These are phyloP conservation scores for Cryptoleucopteryx plumbea DNA, from an alignment of 2,113 vertebrate genomes.

Conservation along the genomic window DNA sequence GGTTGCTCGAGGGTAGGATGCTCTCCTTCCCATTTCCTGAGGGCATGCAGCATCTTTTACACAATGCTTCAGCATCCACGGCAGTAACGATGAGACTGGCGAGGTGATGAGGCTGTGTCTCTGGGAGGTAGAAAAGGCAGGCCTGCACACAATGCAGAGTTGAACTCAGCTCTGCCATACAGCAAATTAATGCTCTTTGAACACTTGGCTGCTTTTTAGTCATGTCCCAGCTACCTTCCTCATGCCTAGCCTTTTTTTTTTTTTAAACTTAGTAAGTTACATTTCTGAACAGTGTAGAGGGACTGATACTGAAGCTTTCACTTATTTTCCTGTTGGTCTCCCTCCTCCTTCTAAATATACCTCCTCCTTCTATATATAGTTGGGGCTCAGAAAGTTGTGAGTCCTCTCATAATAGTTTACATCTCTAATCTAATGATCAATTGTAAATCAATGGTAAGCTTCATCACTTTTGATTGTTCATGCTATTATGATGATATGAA, in stretches of 20 bases:
- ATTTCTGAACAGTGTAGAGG: neutral
- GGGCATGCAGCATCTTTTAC: neutral
- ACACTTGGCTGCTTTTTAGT: neutral
- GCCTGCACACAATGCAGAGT: neutral
- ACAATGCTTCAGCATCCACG: neutral
- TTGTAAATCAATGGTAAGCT: neutral
- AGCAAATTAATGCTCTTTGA: neutral
- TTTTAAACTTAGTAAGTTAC: neutral
- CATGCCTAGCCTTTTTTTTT: neutral
- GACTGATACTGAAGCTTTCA: neutral
- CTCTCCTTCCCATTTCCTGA: neutral
- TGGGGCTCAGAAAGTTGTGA: neutral
- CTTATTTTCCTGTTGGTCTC: neutral
- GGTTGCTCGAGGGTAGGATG: neutral
- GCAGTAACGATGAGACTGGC: neutral
- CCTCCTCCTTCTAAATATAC: neutral
- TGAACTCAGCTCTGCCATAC: neutral
- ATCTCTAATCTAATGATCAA: neutral
- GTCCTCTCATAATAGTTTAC: neutral
- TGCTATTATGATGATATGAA: neutral
- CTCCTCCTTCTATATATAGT: neutral
- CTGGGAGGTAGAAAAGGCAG: neutral
- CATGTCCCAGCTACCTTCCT: neutral
- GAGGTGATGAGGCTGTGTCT: accelerated
- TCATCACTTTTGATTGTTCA: neutral